Evolutionary conservation across 2,113 vertebrate genomes (phyloP), one percentile per base, ranked within the genome.

Genomic region (Microcebus murinus): DNA sequence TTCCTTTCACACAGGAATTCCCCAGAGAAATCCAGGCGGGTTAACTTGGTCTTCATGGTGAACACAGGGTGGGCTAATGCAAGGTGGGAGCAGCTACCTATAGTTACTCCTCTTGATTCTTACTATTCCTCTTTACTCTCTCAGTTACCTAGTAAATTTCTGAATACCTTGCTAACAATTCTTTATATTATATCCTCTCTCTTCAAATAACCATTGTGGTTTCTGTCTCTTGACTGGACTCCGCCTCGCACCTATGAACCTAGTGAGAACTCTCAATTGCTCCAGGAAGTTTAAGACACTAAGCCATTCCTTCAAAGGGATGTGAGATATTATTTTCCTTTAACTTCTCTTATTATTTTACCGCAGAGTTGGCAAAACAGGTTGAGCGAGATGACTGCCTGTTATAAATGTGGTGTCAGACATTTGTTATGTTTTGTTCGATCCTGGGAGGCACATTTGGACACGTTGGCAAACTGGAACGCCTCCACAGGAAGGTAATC

Each of bases 321-420:
- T 48, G 59, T 74, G 77, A 71, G 27, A 52, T 92, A 70, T 81
- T 97, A 25, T 48, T 91, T 93, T 87, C 70, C 80, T 39, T 85
- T 42, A 45, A 61, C 36, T 93, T 89, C 63, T 65, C 45, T 86
- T 92, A 79, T 95, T 96, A 79, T 71, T 96, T 87, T 89, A 91
- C 68, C 55, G 25, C 74, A 36, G 79, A 92, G 63, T 36, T 92
- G 94, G 92, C 68, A 89, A 87, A 95, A 95, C 94, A 93, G 73
- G 73, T 91, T 93, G 95, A 95, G 48, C 42, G 3, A 93, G 79
- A 80, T 65, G 74, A 91, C 74, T 55, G 89, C 61, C 48, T 88
- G 82, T 34, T 82, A 57, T 20, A 82, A 81, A 68, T 13, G 59
- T 77, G 67, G 14, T 83, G 34, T 45, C 71, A 61, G 76, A 81